These are phyloP conservation scores for Pogonognathellus flavescens DNA, from an alignment of 1,140 invertebrate genomes.

Conservation along the genomic window DNA sequence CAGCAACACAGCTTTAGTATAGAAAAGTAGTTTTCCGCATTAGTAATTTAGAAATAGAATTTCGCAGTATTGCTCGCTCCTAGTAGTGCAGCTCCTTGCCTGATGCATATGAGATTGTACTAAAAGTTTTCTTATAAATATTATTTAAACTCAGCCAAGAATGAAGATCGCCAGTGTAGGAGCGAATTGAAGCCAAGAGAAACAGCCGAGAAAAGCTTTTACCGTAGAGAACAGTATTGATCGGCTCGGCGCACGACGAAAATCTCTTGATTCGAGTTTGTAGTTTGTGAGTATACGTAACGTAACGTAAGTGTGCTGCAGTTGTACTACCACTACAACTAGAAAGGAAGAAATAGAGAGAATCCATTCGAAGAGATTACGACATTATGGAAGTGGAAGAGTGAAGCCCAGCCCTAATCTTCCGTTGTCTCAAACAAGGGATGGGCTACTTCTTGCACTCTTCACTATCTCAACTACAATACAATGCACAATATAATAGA, in stretches of 20 bases:
- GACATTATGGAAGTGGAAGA: constrained; percentile 57
- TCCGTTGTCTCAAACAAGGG: constrained; percentile 53
- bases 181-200: constrained; percentile 14
- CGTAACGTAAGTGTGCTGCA: too few species aligned
- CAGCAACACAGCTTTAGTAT: too few species aligned
- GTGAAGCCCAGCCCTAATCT: constrained; percentile 59
- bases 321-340: not conserved
- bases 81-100: too few species aligned
- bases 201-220: constrained; percentile 29
- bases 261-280: constrained; percentile 35
- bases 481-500: constrained; percentile 1
- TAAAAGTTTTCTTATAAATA: too few species aligned
- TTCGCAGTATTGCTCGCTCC: too few species aligned
- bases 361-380: constrained; percentile 44
- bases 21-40: too few species aligned
- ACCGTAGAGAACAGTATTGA: constrained; percentile 32
- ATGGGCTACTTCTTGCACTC: constrained; percentile 51
- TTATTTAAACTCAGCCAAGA: not conserved
- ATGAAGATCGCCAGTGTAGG: not conserved
- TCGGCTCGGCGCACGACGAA: constrained; percentile 41
- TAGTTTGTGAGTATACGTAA: constrained; percentile 23
- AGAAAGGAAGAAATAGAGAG: constrained; percentile 43
- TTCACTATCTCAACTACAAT: constrained; percentile 15
- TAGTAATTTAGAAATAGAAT: too few species aligned
- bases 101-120: too few species aligned